phyloP scores from a whole-genome alignment of 2,797 vertebrate genomes.

The Betta splendens region DNA sequence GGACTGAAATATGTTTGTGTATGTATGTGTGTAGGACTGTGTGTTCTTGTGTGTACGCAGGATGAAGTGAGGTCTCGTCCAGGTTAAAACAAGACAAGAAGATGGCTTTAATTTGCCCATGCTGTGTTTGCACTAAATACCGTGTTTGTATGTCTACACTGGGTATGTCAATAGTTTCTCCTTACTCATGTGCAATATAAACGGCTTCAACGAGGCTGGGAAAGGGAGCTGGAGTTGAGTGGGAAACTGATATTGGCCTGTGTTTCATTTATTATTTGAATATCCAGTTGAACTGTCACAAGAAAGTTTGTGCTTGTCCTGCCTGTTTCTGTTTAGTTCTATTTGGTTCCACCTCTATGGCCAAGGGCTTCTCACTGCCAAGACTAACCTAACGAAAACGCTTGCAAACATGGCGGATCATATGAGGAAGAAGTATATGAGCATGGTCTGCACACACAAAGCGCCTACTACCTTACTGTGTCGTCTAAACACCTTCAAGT shows the following conservation, averaged over 20 bases:
- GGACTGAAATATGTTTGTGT: conserved; percentile 71
- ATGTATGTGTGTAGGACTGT: conserved; percentile 24
- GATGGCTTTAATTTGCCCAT: conserved; percentile 62
- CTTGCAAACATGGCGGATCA: background rate
- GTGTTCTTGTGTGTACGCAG: conserved; percentile 27
- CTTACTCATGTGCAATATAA: conserved; percentile 8
- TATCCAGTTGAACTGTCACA: conserved; percentile 20
- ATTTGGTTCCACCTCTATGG: conserved; percentile 19
- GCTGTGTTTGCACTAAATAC: conserved; percentile 48
- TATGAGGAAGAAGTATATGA: no score
- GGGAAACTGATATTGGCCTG: conserved; percentile 18
- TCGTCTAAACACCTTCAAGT: no score
- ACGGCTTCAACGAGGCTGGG: background rate
- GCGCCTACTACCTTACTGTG: no score
- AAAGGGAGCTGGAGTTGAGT: conserved; percentile 9
- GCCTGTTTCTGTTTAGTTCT: conserved; percentile 5
- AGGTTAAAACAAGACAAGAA: conserved; percentile 68
- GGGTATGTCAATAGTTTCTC: conserved; percentile 36
- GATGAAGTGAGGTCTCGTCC: conserved; percentile 57
- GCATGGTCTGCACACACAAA: no score
- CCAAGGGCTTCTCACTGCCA: background rate
- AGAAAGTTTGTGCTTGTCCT: conserved; percentile 31
- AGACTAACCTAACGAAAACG: conserved; percentile 9
- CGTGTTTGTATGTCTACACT: conserved; percentile 47
- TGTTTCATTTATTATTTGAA: conserved; percentile 22